Percentiles rank a stretch among this genome's conserved stretches.
phyloP scores from a whole-genome alignment of 2,797 vertebrate genomes.

The Potorous gilbertii region DNA sequence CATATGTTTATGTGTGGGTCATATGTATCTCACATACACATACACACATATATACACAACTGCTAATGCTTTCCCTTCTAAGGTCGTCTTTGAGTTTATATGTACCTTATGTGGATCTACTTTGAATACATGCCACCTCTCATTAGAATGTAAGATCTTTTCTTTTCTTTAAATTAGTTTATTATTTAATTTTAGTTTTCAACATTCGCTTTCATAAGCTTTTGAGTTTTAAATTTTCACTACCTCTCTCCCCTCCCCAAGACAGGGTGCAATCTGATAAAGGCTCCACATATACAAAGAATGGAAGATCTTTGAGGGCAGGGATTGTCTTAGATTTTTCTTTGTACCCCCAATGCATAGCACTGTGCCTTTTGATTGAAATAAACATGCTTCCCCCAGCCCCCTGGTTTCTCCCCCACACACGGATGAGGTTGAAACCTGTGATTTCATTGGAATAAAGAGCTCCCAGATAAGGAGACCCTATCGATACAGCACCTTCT shows the following conservation, averaged over 20 bases:
- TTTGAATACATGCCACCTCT: background rate
- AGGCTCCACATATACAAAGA: too few relatives aligned
- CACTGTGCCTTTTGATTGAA: background rate
- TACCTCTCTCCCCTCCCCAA: too few relatives aligned
- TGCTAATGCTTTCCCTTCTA: background rate
- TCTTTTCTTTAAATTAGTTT: too few relatives aligned
- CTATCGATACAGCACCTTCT: background rate
- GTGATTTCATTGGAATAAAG: background rate
- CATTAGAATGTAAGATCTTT: background rate
- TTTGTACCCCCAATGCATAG: background rate
- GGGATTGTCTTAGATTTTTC: background rate
- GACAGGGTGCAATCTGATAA: too few relatives aligned
- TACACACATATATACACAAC: background rate
- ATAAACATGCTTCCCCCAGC: background rate
- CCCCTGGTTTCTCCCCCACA: too few relatives aligned
- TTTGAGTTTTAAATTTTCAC: too few relatives aligned
- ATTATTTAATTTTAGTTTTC: too few relatives aligned
- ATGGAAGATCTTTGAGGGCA: background rate
- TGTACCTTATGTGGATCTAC: background rate
- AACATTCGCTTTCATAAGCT: too few relatives aligned
- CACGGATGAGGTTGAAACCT: background rate
- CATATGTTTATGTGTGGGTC: too few relatives aligned
- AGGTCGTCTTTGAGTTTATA: background rate
- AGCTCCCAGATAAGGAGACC: background rate
- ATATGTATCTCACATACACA: background rate